phyloP scores from a whole-genome alignment of 2,888 invertebrate species.

The Eristalinus aeneus region DNA sequence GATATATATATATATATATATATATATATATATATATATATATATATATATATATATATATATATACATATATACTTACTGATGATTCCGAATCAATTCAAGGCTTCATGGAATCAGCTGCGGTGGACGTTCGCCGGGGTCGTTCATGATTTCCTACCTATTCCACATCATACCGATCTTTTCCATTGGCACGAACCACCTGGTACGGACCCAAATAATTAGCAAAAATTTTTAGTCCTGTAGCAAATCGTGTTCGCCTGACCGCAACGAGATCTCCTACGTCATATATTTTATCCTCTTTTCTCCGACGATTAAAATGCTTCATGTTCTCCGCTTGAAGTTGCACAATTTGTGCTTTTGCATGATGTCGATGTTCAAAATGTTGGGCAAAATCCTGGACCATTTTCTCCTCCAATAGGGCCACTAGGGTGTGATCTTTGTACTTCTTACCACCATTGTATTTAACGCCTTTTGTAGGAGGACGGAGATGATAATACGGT shows the following conservation, averaged over 20 bases:
- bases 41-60: too few species aligned
- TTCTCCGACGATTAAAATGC: neutral
- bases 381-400: neutral
- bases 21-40: too few species aligned
- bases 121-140: conserved; percentile 23
- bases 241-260: conserved; percentile 19
- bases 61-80: too few species aligned
- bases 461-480: neutral
- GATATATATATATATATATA: too few species aligned
- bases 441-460: neutral
- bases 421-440: neutral
- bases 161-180: conserved; percentile 41
- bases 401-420: neutral
- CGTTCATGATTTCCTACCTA: conserved; percentile 48
- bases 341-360: neutral
- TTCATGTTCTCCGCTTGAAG: neutral
- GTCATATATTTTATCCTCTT: neutral
- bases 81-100: conserved; percentile 8
- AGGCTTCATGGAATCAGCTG: conserved; percentile 47
- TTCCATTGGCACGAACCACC: conserved; percentile 19
- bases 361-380: neutral
- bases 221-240: conserved; percentile 14
- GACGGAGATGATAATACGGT: conserved; percentile 72
- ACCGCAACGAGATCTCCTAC: conserved; percentile 23
- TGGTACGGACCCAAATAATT: conserved; percentile 47